Conservation (phyloP, 1,140 invertebrate species). For the Drosophila ananassae region DNA sequence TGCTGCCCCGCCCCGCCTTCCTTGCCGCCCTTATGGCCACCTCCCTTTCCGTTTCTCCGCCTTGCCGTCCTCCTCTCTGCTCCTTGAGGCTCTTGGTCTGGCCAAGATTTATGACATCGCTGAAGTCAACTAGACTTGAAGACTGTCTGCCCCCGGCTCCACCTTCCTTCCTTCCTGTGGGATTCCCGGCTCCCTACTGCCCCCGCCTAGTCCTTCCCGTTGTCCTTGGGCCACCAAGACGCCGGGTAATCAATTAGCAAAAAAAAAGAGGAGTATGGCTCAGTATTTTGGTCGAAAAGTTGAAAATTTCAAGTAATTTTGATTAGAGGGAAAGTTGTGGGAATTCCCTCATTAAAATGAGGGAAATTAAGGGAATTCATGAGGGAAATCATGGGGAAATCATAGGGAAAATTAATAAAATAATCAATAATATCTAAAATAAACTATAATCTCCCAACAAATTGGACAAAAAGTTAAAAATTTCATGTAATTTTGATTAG, state of each 20-base stretch:
- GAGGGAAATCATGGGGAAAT: no score
- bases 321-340: no score
- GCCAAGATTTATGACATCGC: constrained; percentile 49
- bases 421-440: neutral
- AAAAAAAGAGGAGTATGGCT: neutral
- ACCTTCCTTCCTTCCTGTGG: neutral
- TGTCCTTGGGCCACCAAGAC: constrained; percentile 43
- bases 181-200: neutral
- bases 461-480: no score
- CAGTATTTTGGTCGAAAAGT: neutral
- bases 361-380: neutral
- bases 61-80: neutral
- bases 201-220: constrained; percentile 22
- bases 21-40: neutral
- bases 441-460: no score
- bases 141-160: constrained; percentile 18
- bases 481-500: no score
- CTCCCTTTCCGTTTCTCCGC: neutral
- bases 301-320: no score
- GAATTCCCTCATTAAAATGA: no score
- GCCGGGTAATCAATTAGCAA: constrained; percentile 49
- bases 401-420: no score
- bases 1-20: constrained; percentile 18
- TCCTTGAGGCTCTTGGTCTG: neutral
- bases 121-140: constrained; percentile 47